phyloP scores from a whole-genome alignment of 2,113 vertebrate genomes.

The Dermatemys mawii region DNA sequence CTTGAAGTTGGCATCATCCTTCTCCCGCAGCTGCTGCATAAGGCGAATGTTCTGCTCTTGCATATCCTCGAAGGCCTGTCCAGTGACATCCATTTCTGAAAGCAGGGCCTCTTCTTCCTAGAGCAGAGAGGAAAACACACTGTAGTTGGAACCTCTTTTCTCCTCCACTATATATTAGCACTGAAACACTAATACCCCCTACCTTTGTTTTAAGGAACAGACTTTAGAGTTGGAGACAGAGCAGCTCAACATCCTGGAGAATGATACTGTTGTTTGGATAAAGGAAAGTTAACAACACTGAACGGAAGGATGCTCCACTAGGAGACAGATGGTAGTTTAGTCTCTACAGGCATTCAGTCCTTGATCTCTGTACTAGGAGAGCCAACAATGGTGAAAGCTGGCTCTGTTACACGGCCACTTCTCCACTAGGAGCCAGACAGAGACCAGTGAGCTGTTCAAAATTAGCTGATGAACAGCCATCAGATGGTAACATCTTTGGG shows the following conservation, averaged over 20 bases:
- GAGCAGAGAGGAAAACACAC: background rate
- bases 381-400: background rate
- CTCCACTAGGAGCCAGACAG: background rate
- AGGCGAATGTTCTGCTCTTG: conserved; percentile 97
- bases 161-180: fast-evolving
- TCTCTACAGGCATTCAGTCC: background rate
- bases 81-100: conserved; percentile 98
- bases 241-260: background rate
- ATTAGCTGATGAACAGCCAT: background rate
- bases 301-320: background rate
- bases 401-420: fast-evolving
- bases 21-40: conserved; percentile 97
- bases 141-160: background rate
- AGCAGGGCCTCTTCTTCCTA: conserved; percentile 97
- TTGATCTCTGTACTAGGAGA: background rate
- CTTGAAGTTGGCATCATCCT: conserved; percentile 98
- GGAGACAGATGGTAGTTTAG: background rate
- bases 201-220: background rate
- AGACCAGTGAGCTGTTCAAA: background rate
- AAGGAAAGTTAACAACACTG: too few species aligned
- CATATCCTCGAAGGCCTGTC: conserved; percentile 99
- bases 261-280: too few species aligned
- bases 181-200: background rate
- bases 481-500: background rate
- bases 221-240: background rate